Conservation (phyloP, 1,140 invertebrate genomes). For the Panagrolaimus sp. region DNA sequence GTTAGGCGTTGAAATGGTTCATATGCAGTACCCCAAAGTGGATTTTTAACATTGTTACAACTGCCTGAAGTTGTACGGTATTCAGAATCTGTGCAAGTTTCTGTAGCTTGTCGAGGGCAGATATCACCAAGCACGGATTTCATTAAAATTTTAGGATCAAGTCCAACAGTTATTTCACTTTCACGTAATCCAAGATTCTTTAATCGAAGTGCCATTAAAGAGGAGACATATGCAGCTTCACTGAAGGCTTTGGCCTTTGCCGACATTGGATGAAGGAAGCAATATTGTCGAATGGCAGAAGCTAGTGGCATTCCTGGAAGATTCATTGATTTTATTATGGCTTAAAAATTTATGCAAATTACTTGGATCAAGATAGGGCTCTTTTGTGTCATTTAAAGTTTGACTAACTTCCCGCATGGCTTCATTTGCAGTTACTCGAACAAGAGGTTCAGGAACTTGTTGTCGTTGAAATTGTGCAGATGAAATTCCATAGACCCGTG, state of each 20-base stretch:
- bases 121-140: constrained; percentile 16
- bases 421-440: constrained; percentile 19
- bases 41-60: constrained; percentile 42
- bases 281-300: constrained; percentile 28
- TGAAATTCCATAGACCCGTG: background rate
- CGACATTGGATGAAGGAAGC: constrained; percentile 25
- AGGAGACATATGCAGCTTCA: constrained; percentile 35
- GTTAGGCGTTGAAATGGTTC: constrained; percentile 39
- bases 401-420: constrained; percentile 27
- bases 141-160: constrained; percentile 22
- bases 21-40: constrained; percentile 34
- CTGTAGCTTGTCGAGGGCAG: constrained; percentile 22
- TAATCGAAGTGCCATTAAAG: constrained; percentile 30
- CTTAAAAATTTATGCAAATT: background rate
- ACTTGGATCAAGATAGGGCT: constrained; percentile 25
- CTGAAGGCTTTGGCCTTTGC: constrained; percentile 30
- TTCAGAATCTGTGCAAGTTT: constrained; percentile 27
- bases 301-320: constrained; percentile 35
- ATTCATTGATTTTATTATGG: background rate
- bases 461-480: background rate
- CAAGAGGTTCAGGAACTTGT: background rate
- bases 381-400: constrained; percentile 29
- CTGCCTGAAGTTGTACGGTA: constrained; percentile 38
- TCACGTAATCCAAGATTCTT: constrained; percentile 35
- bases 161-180: constrained; percentile 20